Base-by-base conservation (phyloP, 2,888 invertebrate species). In the Plemyria rubiginata region DNA sequence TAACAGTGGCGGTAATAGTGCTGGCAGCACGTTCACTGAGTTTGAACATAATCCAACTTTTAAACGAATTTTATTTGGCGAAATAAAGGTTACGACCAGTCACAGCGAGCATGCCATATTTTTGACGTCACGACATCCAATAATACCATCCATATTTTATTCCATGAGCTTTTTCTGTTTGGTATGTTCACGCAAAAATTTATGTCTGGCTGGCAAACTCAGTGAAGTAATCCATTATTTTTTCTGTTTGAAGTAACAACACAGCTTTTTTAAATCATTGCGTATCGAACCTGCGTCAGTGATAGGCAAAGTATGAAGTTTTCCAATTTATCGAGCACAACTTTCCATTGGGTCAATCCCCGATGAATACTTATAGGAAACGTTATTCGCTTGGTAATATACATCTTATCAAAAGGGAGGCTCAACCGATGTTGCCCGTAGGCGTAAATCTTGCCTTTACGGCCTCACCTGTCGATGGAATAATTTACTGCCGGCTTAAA, bases 391-490 rank as follows among this genome's bases (percentile, higher is more conserved):
- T 80, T 78, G 80, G 88, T 86, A 87, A 89, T 90, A 90, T 90
- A 91, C 90, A 88, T 89, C 88, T 90, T 90, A 92, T 89, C 90
- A 86, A 80, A 82, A 81, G 85, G 86, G 84, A 81, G 79, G 81
- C 79, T 83, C 84, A 77, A 85, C 85, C 86, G 84, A 78, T 78
- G 85, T 64, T 81, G 84, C 84, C 89, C 84, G 79, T 81, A 78
- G 82, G 86, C 90, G 90, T 92, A 92, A 92, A 92, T 92, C 92
- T 92, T 90, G 81, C 90, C 88, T 91, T 90, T 90, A 92, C 92
- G 86, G 87, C 90, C 89, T 89, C 87, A 92, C 92, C 92, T 92
- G 92, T 91, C 92, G 89, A 90, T 86, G 81, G 89, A 90, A 91
- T 92, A 92, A 92, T 92, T 92, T 92, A 92, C 89, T 88, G 86